Conservation (phyloP, 2,888 invertebrate genomes). For the Calliopum simillimum region DNA sequence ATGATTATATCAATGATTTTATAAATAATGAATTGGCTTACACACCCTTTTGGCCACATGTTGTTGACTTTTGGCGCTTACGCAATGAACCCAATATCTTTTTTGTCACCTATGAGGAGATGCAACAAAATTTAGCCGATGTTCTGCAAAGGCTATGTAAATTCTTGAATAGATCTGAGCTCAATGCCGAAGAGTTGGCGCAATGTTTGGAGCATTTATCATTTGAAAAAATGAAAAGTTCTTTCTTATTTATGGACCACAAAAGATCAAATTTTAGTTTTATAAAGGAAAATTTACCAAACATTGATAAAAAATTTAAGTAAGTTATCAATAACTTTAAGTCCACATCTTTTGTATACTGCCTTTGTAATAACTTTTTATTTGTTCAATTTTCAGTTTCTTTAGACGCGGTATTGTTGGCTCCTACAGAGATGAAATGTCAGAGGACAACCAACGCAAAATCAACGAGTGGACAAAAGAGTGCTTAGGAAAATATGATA, state of each 20-base stretch:
- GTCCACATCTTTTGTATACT: no score
- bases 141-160: conserved; percentile 44
- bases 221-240: conserved; percentile 49
- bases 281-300: no score
- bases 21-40: conserved; percentile 37
- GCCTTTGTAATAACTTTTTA: background rate
- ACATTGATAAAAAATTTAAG: conserved; percentile 4
- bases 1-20: conserved; percentile 40
- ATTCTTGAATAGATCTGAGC: conserved; percentile 34
- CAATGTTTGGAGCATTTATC: conserved; percentile 44
- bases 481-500: conserved; percentile 33
- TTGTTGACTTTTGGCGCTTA: conserved; percentile 55
- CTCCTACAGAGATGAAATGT: conserved; percentile 46
- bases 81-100: conserved; percentile 51
- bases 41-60: conserved; percentile 51
- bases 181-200: conserved; percentile 36
- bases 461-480: conserved; percentile 44
- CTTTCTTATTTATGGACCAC: no score
- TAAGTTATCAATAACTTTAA: conserved; percentile 25
- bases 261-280: no score
- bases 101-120: conserved; percentile 56
- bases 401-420: conserved; percentile 50
- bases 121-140: conserved; percentile 48
- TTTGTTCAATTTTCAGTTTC: conserved; percentile 39
- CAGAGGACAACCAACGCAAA: conserved; percentile 29